Conservation (phyloP, 2,797 vertebrate species). For the Saxicola maurus region DNA sequence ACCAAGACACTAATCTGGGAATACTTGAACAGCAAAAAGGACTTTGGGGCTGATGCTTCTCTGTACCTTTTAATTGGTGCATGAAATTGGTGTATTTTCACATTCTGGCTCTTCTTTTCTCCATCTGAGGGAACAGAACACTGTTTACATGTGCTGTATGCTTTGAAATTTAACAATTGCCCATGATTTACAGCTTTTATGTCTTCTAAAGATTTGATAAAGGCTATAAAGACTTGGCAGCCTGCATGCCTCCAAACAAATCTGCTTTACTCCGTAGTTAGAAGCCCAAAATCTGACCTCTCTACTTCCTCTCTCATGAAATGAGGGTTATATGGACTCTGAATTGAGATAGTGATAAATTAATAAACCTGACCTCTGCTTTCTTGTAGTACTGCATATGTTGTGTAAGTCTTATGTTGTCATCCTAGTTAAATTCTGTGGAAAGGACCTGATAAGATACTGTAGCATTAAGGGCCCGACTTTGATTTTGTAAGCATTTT, state of each 20-base stretch:
- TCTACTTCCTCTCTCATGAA: not conserved
- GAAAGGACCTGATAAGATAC: not conserved
- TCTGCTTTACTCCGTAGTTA: not conserved
- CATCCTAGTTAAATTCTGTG: not conserved
- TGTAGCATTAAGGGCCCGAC: rapidly evolving
- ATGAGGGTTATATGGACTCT: not conserved
- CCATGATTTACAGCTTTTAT: not conserved
- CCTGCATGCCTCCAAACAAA: not conserved
- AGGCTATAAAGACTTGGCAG: not conserved
- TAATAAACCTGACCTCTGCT: not conserved
- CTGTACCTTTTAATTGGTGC: conserved; percentile 10
- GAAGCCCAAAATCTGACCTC: not conserved
- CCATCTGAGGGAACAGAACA: not conserved
- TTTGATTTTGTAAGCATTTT: not conserved
- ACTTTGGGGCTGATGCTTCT: not conserved
- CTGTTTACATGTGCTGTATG: not conserved
- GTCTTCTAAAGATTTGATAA: not conserved
- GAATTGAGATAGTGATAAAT: not conserved
- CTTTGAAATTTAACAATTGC: not conserved
- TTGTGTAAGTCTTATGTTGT: not conserved
- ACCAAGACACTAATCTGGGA: not conserved
- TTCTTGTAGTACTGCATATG: not conserved
- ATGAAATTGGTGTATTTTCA: conserved; percentile 17
- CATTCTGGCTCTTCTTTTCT: not conserved
- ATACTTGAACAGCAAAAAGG: not conserved